phyloP scores from a whole-genome alignment of 2,888 invertebrate genomes.

The Caenorhabditis virilis region DNA sequence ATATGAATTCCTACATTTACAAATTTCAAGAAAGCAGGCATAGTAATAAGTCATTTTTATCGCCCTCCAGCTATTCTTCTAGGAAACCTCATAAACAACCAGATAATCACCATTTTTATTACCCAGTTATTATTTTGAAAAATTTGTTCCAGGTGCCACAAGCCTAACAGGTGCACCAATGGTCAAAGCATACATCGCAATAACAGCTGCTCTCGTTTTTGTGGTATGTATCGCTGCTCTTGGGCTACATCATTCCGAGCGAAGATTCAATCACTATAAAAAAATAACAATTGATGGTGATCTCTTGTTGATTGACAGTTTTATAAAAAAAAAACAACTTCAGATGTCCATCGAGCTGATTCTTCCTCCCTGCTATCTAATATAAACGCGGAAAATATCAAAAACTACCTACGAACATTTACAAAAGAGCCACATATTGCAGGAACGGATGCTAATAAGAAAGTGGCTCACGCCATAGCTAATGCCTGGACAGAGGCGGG shows the following conservation, averaged over 20 bases:
- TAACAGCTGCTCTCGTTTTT: conserved; percentile 23
- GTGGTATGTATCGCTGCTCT: conserved; percentile 29
- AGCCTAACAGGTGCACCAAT: conserved; percentile 41
- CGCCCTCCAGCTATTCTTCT: too few species aligned
- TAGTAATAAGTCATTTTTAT: too few species aligned
- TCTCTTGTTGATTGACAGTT: too few species aligned
- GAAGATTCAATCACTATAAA: conserved; percentile 25
- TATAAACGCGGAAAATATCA: conserved; percentile 50
- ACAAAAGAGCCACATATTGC: conserved; percentile 62
- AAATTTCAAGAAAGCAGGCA: too few species aligned
- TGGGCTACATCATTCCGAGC: conserved; percentile 45
- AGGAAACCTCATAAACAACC: too few species aligned
- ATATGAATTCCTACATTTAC: too few species aligned
- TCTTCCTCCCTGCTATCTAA: conserved; percentile 29
- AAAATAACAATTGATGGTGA: conserved; percentile 41
- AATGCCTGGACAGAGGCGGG: conserved; percentile 58
- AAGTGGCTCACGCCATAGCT: conserved; percentile 61
- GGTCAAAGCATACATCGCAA: conserved; percentile 43
- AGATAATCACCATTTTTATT: too few species aligned
- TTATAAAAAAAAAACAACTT: background rate
- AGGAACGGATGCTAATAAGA: conserved; percentile 59
- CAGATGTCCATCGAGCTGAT: conserved; percentile 40
- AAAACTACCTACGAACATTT: conserved; percentile 45
- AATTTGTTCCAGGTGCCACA: conserved; percentile 34
- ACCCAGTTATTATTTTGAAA: too few species aligned